These are phyloP conservation scores for Babyrousa celebensis DNA, from an alignment of 2,797 vertebrate species.

Conservation along the genomic window DNA sequence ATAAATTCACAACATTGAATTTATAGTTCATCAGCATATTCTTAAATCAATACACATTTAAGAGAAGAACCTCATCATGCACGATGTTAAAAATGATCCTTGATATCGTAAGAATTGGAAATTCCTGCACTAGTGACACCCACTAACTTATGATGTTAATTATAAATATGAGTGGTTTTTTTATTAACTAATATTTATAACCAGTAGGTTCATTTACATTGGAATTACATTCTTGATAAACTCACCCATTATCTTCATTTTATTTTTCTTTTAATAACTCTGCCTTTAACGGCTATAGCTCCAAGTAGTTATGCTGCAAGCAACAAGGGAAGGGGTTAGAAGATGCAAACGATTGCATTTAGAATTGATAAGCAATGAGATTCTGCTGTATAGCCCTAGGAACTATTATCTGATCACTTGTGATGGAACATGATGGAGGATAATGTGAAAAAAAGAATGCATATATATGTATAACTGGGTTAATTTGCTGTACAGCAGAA, in stretches of 20 bases:
- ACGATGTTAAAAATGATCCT: conserved; percentile 30
- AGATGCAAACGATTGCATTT: too few relatives aligned
- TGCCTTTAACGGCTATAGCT: neutral
- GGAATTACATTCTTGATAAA: conserved; percentile 16
- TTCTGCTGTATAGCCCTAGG: too few relatives aligned
- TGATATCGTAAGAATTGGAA: neutral
- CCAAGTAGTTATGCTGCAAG: too few relatives aligned
- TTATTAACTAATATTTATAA: conserved; percentile 44
- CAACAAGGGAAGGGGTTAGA: too few relatives aligned
- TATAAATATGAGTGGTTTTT: neutral
- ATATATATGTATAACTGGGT: too few relatives aligned
- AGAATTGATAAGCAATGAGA: too few relatives aligned
- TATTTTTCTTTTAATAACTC: conserved; percentile 1
- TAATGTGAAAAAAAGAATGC: too few relatives aligned
- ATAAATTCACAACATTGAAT: neutral
- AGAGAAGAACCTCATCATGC: neutral
- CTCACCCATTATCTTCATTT: conserved; percentile 13
- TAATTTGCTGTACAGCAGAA: too few relatives aligned
- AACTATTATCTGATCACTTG: too few relatives aligned
- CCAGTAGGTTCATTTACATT: neutral
- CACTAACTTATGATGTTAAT: neutral
- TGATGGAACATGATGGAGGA: too few relatives aligned
- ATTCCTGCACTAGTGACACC: neutral
- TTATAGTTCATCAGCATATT: neutral
- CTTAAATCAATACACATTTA: neutral